Conservation (phyloP, 2,888 invertebrate species). For the Napeogenes inachia region DNA sequence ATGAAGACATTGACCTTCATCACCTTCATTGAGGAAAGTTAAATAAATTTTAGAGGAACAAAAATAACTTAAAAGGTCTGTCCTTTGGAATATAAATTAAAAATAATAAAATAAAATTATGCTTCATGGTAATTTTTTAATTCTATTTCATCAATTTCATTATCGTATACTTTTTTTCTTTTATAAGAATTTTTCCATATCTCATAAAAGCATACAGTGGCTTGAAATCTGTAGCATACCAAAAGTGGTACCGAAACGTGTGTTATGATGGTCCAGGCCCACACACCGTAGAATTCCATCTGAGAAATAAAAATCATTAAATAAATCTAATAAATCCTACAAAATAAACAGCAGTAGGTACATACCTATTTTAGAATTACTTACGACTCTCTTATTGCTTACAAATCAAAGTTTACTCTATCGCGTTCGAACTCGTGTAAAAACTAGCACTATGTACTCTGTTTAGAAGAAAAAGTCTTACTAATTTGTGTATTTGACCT, state of each 20-base stretch:
- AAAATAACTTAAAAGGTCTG: not conserved
- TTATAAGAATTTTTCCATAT: slow-evolving; percentile 88
- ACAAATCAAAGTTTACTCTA: no score
- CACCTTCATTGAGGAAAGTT: no score
- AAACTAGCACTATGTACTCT: no score
- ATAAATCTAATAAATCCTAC: no score
- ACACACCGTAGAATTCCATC: slow-evolving; percentile 82
- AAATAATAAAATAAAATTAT: slow-evolving; percentile 34
- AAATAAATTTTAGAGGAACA: no score
- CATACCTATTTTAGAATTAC: not conserved
- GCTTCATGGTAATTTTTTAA: slow-evolving; percentile 61
- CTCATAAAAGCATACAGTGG: slow-evolving; percentile 86
- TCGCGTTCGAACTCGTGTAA: no score
- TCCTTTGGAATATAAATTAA: slow-evolving; percentile 15
- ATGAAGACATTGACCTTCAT: no score
- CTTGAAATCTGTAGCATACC: slow-evolving; percentile 85
- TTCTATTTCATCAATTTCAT: slow-evolving; percentile 54
- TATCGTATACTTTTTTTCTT: slow-evolving; percentile 51
- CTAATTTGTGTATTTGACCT: no score
- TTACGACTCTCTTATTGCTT: not conserved
- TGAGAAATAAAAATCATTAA: slow-evolving; percentile 32
- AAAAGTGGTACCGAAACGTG: slow-evolving; percentile 83
- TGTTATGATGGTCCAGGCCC: slow-evolving; percentile 86
- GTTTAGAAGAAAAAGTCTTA: no score
- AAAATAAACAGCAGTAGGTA: no score